Evolutionary conservation across 2,113 vertebrate genomes (phyloP).

Genomic region (Alectura lathami): DNA sequence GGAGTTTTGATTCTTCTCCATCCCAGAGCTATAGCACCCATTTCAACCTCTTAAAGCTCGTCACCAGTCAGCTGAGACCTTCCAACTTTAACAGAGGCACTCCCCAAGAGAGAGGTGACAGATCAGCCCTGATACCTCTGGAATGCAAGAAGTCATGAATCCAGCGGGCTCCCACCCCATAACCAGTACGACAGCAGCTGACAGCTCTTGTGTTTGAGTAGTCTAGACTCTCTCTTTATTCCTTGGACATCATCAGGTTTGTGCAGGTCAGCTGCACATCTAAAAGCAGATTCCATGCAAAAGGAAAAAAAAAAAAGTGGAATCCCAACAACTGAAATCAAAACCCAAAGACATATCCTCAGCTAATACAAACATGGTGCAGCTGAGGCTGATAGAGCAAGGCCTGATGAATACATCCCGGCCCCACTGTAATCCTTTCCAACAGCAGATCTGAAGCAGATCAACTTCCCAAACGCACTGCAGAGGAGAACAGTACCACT

Average conservation of each 20-base stretch:
- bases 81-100: not conserved
- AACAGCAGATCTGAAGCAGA: not conserved
- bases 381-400: not conserved
- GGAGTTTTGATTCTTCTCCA: not conserved
- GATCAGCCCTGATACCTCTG: not conserved
- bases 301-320: not conserved
- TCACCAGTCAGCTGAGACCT: not conserved
- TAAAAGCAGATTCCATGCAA: not conserved
- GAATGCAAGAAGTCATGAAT: not conserved
- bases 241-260: not conserved
- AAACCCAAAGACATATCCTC: constrained; percentile 38
- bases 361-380: not conserved
- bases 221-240: not conserved
- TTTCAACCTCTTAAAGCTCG: not conserved
- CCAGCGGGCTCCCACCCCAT: not conserved
- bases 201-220: not conserved
- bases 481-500: not conserved
- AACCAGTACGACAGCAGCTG: not conserved
- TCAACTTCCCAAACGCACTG: not conserved
- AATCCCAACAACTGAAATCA: constrained; percentile 11
- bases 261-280: not conserved
- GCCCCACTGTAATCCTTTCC: not conserved
- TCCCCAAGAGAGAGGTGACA: not conserved
- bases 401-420: not conserved
- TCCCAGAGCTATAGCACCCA: not conserved